Conservation (phyloP, 2,888 invertebrate genomes). For the Chrysolina oricalcia region DNA sequence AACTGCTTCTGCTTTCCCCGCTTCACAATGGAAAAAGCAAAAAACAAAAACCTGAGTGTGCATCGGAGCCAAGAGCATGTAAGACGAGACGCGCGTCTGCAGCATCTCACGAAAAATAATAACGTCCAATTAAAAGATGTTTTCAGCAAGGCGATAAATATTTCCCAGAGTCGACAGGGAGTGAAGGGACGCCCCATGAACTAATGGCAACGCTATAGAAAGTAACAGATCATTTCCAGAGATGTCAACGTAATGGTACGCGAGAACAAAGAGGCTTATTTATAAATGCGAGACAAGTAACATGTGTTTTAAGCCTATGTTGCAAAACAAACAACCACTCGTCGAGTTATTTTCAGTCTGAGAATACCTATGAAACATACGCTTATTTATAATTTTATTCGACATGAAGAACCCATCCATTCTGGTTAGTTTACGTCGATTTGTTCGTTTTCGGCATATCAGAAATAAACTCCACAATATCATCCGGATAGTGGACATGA, state of each 20-base stretch:
- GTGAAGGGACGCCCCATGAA: constrained; percentile 29
- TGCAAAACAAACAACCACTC: constrained; percentile 57
- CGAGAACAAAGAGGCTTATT: constrained; percentile 60
- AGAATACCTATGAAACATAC: constrained; percentile 55
- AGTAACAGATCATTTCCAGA: constrained; percentile 47
- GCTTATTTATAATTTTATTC: constrained; percentile 52
- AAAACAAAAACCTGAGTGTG: neutral
- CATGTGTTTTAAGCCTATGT: constrained; percentile 55
- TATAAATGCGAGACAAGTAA: constrained; percentile 59
- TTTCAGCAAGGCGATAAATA: constrained; percentile 31
- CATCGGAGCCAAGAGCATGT: constrained; percentile 20
- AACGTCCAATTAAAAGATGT: constrained; percentile 37
- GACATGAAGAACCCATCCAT: constrained; percentile 28
- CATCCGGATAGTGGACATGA: neutral
- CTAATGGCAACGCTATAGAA: constrained; percentile 34
- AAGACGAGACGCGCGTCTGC: constrained; percentile 23
- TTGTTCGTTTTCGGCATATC: constrained; percentile 7
- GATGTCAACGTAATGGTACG: constrained; percentile 43
- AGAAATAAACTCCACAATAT: neutral
- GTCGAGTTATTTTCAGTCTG: constrained; percentile 52
- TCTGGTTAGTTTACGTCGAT: constrained; percentile 10
- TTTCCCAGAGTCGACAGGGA: constrained; percentile 31
- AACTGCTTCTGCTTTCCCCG: neutral
- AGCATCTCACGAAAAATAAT: constrained; percentile 22
- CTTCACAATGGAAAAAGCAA: neutral